Evolutionary conservation across 2,113 vertebrate species (phyloP).

Genomic region (Antechinus stuartii): DNA sequence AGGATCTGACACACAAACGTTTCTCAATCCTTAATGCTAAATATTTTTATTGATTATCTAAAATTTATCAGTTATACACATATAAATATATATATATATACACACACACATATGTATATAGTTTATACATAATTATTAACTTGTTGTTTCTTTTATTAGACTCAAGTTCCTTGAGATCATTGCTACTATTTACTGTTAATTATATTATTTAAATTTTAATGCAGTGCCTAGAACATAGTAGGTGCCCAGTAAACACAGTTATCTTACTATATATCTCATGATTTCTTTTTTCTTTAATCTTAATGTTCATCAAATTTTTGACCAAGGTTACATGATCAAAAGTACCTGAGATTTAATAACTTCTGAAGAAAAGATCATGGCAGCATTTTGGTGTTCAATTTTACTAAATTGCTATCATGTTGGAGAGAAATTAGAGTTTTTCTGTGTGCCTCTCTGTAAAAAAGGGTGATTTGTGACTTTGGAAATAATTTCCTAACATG

Average conservation of each 20-base stretch:
- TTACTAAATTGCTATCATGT: neutral
- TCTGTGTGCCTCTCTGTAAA: accelerated
- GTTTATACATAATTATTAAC: too few relatives aligned
- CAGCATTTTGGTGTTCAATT: neutral
- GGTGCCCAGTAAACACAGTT: neutral
- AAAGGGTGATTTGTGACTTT: neutral
- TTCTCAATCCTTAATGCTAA: neutral
- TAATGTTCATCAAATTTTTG: neutral
- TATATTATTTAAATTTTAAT: neutral
- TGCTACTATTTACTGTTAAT: neutral
- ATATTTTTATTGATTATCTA: neutral
- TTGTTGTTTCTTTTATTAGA: too few relatives aligned
- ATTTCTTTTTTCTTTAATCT: neutral
- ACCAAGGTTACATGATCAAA: neutral
- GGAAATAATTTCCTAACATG: neutral
- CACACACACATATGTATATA: too few relatives aligned
- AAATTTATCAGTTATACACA: neutral
- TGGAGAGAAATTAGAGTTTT: neutral
- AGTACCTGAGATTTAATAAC: neutral
- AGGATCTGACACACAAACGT: neutral
- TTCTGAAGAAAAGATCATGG: neutral
- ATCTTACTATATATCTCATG: neutral
- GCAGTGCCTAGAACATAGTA: neutral
- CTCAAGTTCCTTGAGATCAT: too few relatives aligned
- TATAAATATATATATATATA: too few relatives aligned